Percentiles rank a stretch among this genome's conserved stretches.
Conservation (phyloP, 2,113 vertebrate species). For the Antigone vipio region DNA sequence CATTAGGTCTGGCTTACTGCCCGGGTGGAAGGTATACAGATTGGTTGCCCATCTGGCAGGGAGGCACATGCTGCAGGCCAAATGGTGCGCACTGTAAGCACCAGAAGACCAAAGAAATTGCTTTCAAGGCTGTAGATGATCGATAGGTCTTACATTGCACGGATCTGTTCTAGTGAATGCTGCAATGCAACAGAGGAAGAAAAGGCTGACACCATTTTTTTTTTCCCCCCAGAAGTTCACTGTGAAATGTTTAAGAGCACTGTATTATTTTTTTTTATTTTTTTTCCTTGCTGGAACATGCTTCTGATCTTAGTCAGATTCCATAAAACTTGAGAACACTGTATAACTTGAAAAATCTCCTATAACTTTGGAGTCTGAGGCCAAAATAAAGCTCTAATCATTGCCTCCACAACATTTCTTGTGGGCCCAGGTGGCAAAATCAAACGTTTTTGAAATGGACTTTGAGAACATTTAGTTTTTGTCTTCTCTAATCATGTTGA, state of each 20-base stretch:
- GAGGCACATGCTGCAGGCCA: constrained; percentile 16
- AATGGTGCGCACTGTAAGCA: not conserved
- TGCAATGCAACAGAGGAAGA: not conserved
- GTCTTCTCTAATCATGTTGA: not conserved
- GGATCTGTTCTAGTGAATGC: not conserved
- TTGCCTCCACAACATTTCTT: not conserved
- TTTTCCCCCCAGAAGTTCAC: not conserved
- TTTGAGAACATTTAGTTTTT: not conserved
- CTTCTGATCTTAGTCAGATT: constrained; percentile 1
- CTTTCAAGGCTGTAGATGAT: constrained; percentile 5
- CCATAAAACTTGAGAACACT: not conserved
- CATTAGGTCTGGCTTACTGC: constrained; percentile 28
- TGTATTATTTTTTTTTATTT: not conserved
- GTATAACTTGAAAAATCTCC: not conserved
- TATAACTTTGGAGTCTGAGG: not conserved
- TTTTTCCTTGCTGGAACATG: not conserved
- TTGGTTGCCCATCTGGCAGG: constrained; percentile 55
- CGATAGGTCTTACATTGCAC: not conserved
- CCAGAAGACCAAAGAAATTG: constrained; percentile 20
- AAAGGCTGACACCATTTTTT: not conserved
- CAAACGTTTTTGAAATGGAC: not conserved
- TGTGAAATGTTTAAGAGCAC: not conserved
- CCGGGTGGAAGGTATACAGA: not conserved
- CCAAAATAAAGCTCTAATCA: constrained; percentile 25
- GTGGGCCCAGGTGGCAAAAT: not conserved